These are phyloP conservation scores for Pangasius larnaudii DNA, from an alignment of 2,797 vertebrate species.

Conservation along the genomic window DNA sequence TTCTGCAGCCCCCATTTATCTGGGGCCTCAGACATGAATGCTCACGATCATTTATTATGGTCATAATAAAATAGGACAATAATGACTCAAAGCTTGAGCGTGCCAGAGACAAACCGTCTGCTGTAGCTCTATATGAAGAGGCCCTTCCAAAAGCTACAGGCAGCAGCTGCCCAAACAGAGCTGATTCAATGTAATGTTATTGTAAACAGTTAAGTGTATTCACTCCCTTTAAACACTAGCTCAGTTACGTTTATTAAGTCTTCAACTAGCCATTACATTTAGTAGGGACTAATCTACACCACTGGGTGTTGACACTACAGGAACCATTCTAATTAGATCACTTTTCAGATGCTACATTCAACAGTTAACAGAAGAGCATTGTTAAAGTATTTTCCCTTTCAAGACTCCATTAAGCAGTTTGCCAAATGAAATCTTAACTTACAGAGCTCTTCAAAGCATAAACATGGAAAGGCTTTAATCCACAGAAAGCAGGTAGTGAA, in stretches of 20 bases:
- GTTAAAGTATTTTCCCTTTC: conserved; percentile 5
- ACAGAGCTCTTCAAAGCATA: conserved; percentile 26
- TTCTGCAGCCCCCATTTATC: conserved; percentile 73
- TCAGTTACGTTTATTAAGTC: conserved; percentile 61
- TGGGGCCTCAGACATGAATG: conserved; percentile 59
- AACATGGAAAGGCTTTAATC: conserved; percentile 34
- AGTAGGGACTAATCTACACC: not conserved
- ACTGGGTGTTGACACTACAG: not conserved
- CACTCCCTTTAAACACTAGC: conserved; percentile 64
- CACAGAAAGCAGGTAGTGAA: conserved; percentile 55
- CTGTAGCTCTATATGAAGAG: conserved; percentile 68
- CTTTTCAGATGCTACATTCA: conserved; percentile 26
- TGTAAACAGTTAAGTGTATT: conserved; percentile 65
- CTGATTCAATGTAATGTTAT: conserved; percentile 63
- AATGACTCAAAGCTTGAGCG: conserved; percentile 70
- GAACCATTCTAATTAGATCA: conserved; percentile 21
- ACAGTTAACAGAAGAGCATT: not conserved
- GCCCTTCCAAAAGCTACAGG: conserved; percentile 76
- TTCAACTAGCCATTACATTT: conserved; percentile 27
- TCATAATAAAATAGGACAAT: conserved; percentile 80
- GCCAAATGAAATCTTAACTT: conserved; percentile 37
- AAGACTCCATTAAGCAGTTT: conserved; percentile 27
- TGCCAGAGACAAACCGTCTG: conserved; percentile 75
- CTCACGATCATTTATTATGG: conserved; percentile 75
- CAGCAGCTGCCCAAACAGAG: conserved; percentile 76